Conservation (phyloP, 2,113 vertebrate species). For the Apteryx owenii region DNA sequence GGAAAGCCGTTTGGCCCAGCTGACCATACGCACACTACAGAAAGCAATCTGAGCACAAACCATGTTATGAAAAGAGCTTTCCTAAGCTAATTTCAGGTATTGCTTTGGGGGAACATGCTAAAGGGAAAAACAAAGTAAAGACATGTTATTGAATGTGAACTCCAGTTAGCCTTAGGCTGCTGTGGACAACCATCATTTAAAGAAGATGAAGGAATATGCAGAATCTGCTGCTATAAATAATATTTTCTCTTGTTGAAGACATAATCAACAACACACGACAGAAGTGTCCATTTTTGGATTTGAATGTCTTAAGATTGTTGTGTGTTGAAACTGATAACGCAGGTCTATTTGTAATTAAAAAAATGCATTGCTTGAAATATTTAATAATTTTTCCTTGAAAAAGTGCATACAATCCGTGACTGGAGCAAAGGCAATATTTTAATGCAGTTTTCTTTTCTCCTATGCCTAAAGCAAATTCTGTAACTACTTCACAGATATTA, state of each 20-base stretch:
- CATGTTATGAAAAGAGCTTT: not conserved
- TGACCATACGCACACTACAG: not conserved
- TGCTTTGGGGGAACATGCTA: not conserved
- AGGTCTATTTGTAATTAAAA: not conserved
- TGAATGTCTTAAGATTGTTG: not conserved
- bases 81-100: not conserved
- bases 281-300: not conserved
- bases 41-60: not conserved
- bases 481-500: not conserved
- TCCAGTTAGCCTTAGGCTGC: not conserved
- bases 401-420: not conserved
- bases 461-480: not conserved
- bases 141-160: not conserved
- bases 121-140: not conserved
- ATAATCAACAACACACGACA: not conserved
- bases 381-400: not conserved
- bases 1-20: not conserved
- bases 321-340: not conserved
- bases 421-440: not conserved
- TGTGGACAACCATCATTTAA: not conserved
- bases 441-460: not conserved
- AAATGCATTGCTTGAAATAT: not conserved
- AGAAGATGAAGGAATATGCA: not conserved
- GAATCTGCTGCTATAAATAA: not conserved
- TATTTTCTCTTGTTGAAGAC: not conserved